Base-by-base conservation (phyloP, 1,140 invertebrate genomes). In the Drosophila yakuba region DNA sequence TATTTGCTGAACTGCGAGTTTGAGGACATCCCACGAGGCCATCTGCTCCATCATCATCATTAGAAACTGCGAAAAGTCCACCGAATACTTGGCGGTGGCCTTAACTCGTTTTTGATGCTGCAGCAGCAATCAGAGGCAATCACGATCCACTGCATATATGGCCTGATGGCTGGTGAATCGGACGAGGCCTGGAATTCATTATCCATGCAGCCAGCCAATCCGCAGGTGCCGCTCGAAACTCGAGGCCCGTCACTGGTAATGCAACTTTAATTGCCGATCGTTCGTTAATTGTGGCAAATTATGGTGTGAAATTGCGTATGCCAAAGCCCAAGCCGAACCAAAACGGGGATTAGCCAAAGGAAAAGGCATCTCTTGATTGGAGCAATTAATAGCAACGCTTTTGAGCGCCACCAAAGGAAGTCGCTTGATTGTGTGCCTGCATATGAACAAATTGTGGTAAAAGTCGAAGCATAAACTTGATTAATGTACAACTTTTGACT, bases 281-380 rank as follows among this genome's bases (percentile, higher is more conserved):
- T 77, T 77, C 81, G 81, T 85, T 84, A 84, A 84, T 84, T 84
- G 81, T 85, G 66, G 81, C 81, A 84, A 84, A 80, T 84, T 85
- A 74, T 77, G 45, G 67, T 50, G 55, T 59, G 71, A 83, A 82
- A 82, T 82, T 55, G 79, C 62, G 44, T 77, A 62, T 74, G 66
- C 48, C 54, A 69, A 69, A 23, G 35, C 2, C 52, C 20, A 47
- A n/a, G 1, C 41, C 6, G 11, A 28, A 43, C 44, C 36, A 15
- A 50, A 39, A 23, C n/a, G 11, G 59, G 54, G 80, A 74, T 68
- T 54, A 71, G n/a, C 41, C 41, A 10, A 44, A 59, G 32, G 51
- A 83, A 83, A 83, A 80, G 60, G 60, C 71, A 67, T 62, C 44
- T 56, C 63, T 76, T 83, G 72, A 83, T 83, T 80, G 54, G 17